phyloP scores from a whole-genome alignment of 2,797 vertebrate genomes.

The Ciconia nigra region DNA sequence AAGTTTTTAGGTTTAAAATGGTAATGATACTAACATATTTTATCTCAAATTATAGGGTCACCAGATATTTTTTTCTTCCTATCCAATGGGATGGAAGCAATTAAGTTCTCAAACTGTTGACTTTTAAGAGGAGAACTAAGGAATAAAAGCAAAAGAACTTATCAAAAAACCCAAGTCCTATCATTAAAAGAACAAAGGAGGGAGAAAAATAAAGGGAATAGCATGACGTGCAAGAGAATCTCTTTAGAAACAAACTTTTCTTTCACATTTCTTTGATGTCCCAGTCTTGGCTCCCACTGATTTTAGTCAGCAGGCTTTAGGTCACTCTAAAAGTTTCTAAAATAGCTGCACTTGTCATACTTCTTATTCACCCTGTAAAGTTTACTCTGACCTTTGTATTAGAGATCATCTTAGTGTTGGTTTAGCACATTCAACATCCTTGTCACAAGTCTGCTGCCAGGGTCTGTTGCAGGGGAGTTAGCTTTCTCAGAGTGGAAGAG shows the following conservation, averaged over 20 bases:
- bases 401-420: background rate
- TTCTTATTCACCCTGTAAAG: background rate
- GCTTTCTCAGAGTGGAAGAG: background rate
- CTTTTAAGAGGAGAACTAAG: background rate
- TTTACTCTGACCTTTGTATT: background rate
- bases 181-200: background rate
- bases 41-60: background rate
- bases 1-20: background rate
- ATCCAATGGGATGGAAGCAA: background rate
- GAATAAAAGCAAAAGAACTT: background rate
- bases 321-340: background rate
- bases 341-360: background rate
- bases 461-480: background rate
- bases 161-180: background rate
- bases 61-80: background rate
- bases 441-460: background rate
- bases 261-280: background rate
- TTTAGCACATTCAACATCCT: background rate
- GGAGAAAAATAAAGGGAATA: background rate
- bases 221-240: background rate
- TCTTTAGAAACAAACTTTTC: background rate
- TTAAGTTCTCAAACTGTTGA: background rate
- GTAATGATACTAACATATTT: accelerated
- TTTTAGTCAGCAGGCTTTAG: background rate
- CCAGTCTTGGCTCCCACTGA: background rate